Evolutionary conservation across 2,888 invertebrate genomes (phyloP).

Genomic region (Automeris io): DNA sequence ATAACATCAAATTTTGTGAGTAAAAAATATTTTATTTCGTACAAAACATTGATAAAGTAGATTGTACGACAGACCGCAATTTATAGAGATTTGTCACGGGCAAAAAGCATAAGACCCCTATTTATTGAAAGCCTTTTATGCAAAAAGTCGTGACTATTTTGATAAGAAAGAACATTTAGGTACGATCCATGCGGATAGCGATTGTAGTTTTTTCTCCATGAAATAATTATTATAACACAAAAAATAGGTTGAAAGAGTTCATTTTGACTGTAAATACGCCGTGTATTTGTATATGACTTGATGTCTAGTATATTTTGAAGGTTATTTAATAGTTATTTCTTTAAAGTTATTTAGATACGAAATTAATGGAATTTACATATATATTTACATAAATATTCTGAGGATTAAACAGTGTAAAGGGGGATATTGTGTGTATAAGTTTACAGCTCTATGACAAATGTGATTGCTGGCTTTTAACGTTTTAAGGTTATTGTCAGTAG

Average conservation of each 20-base stretch:
- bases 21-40: background rate
- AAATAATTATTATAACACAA: slow-evolving; percentile 2
- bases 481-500: too few relatives aligned
- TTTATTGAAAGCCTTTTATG: background rate
- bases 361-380: too few relatives aligned
- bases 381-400: too few relatives aligned
- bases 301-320: too few relatives aligned
- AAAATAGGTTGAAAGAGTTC: slow-evolving; percentile 5
- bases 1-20: too few relatives aligned
- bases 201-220: slow-evolving; percentile 14
- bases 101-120: background rate
- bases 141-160: slow-evolving; percentile 15
- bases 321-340: too few relatives aligned
- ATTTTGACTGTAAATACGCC: background rate
- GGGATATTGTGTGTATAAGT: too few relatives aligned
- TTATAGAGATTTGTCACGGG: background rate
- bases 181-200: slow-evolving; percentile 9
- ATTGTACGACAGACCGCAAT: background rate
- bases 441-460: too few relatives aligned
- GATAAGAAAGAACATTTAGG: background rate
- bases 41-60: background rate
- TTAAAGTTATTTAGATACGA: too few relatives aligned
- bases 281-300: too few relatives aligned
- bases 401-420: too few relatives aligned
- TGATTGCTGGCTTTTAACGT: too few relatives aligned